Evolutionary conservation across 2,888 invertebrate genomes (phyloP).

Genomic region (Julus scanicus): DNA sequence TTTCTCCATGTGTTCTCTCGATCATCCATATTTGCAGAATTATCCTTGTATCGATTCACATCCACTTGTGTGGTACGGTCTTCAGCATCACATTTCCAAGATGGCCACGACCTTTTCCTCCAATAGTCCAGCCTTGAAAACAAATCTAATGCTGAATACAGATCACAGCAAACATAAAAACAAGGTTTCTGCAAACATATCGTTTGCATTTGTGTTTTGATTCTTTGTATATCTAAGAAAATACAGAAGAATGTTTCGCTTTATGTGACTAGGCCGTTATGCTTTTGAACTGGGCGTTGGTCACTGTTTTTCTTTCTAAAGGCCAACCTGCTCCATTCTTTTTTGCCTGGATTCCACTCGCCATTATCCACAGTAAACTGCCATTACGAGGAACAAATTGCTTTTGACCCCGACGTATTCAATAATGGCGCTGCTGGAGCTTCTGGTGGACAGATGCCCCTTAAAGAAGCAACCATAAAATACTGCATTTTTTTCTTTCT

Average conservation of each 20-base stretch:
- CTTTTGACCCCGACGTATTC: conserved; percentile 43
- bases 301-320: neutral
- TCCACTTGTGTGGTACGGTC: too few species aligned
- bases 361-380: conserved; percentile 37
- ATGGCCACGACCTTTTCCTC: too few species aligned
- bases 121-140: too few species aligned
- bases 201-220: too few species aligned
- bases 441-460: conserved; percentile 43
- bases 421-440: conserved; percentile 44
- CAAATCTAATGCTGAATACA: too few species aligned
- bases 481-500: neutral
- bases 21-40: too few species aligned
- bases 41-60: too few species aligned
- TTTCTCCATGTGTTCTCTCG: too few species aligned
- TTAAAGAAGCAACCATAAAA: conserved; percentile 22
- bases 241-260: neutral
- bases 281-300: neutral
- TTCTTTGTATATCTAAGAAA: too few species aligned
- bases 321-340: neutral
- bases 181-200: too few species aligned
- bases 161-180: too few species aligned
- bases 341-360: neutral
- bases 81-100: too few species aligned
- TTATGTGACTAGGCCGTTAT: neutral
- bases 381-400: conserved; percentile 44